Evolutionary conservation across 2,113 vertebrate species (phyloP).

Genomic region (Spea bombifrons): DNA sequence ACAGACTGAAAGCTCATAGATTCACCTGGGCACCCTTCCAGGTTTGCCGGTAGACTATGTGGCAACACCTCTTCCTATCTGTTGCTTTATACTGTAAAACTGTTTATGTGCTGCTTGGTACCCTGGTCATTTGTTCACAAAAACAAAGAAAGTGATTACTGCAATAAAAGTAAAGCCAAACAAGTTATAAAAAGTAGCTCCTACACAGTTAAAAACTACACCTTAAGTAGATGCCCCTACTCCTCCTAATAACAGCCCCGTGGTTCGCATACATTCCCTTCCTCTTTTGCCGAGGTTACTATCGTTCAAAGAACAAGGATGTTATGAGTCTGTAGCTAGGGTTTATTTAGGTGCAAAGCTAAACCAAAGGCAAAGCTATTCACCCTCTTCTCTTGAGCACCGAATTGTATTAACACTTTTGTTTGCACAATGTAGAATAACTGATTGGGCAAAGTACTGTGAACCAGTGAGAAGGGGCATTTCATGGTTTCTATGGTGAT

Average conservation of each 20-base stretch:
- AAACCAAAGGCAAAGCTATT: background rate
- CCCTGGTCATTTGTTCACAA: background rate
- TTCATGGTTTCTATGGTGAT: too few relatives aligned
- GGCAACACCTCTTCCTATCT: background rate
- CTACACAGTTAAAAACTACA: background rate
- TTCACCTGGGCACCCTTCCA: too few relatives aligned
- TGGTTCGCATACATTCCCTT: background rate
- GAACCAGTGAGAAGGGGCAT: too few relatives aligned
- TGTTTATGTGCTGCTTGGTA: too few relatives aligned
- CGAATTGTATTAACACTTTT: background rate
- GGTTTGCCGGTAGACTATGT: too few relatives aligned
- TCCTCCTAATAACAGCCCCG: background rate
- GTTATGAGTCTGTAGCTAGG: background rate
- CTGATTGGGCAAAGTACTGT: too few relatives aligned
- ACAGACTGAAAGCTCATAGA: too few relatives aligned
- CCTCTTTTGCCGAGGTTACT: constrained; percentile 32
- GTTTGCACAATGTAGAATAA: background rate
- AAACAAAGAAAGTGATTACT: background rate
- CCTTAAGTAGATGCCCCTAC: constrained; percentile 3
- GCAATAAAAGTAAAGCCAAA: background rate
- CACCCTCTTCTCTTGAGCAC: background rate
- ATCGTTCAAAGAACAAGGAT: constrained; percentile 46
- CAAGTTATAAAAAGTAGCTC: background rate
- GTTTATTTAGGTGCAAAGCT: constrained; percentile 23
- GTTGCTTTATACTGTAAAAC: background rate